Conservation (phyloP, 2,797 vertebrate species). For the Momotus momota region DNA sequence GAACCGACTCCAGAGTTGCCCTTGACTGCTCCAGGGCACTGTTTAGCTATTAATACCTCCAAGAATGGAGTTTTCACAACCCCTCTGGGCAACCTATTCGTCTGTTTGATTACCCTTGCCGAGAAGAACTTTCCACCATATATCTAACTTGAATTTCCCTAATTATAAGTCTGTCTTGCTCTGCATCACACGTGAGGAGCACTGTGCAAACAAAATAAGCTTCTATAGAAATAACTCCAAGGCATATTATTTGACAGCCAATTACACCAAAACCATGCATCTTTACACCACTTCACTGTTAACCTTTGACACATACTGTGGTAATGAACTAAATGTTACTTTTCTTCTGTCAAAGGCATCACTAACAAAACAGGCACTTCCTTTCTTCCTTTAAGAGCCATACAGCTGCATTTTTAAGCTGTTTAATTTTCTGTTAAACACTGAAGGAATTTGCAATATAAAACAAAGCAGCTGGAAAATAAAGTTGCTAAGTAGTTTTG, state of each 20-base stretch:
- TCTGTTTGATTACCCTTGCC: not conserved
- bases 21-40: rapidly evolving
- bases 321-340: not conserved
- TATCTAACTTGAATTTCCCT: not conserved
- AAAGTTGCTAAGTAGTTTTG: not conserved
- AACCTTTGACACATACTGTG: not conserved
- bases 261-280: not conserved
- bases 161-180: not conserved
- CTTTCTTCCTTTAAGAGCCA: not conserved
- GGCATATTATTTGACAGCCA: not conserved
- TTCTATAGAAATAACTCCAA: not conserved
- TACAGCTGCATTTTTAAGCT: not conserved
- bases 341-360: not conserved
- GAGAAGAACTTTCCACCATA: not conserved
- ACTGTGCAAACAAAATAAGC: not conserved
- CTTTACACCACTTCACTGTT: not conserved
- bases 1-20: not conserved
- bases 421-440: not conserved
- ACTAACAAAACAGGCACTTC: not conserved
- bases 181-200: not conserved
- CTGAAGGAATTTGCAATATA: not conserved
- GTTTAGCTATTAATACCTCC: not conserved
- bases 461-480: not conserved
- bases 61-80: not conserved
- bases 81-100: not conserved